Evolutionary conservation across 2,888 invertebrate genomes (phyloP).

Genomic region (Andrena marginata): DNA sequence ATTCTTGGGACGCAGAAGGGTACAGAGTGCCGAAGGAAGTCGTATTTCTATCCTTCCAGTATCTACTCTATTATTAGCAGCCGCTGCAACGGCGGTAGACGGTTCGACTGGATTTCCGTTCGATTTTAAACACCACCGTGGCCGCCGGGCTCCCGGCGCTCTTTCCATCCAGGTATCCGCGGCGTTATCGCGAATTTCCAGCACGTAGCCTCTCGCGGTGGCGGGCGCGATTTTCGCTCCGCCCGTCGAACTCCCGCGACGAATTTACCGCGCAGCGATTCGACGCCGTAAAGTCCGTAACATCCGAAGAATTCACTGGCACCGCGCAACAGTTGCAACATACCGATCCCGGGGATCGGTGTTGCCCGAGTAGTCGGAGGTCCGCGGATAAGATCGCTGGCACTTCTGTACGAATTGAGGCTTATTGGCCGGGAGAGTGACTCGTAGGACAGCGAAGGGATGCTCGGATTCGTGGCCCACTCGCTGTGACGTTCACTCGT

Average conservation of each 20-base stretch:
- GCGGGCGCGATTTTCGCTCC: constrained; percentile 24
- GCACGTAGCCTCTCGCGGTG: constrained; percentile 33
- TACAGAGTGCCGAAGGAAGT: constrained; percentile 69
- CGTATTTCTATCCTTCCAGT: constrained; percentile 73
- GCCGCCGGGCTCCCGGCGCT: constrained; percentile 20
- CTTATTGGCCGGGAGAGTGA: too few relatives aligned
- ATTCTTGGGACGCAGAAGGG: constrained; percentile 68
- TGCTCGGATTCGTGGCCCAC: too few relatives aligned
- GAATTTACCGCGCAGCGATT: constrained; percentile 9
- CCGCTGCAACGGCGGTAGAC: constrained; percentile 56
- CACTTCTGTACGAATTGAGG: too few relatives aligned
- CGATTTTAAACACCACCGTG: constrained; percentile 64
- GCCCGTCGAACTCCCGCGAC: neutral
- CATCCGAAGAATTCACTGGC: neutral
- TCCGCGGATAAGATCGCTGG: too few relatives aligned
- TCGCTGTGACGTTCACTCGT: too few relatives aligned
- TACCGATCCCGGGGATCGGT: neutral
- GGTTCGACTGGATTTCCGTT: constrained; percentile 69
- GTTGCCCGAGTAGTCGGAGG: neutral
- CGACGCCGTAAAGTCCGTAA: too few relatives aligned
- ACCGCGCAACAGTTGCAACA: neutral
- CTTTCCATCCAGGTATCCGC: neutral
- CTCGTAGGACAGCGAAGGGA: too few relatives aligned
- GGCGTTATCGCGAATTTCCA: constrained; percentile 33
- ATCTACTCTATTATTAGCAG: constrained; percentile 76